These are phyloP conservation scores for Carabus problematicus DNA, from an alignment of 2,888 invertebrate species.

Conservation along the genomic window DNA sequence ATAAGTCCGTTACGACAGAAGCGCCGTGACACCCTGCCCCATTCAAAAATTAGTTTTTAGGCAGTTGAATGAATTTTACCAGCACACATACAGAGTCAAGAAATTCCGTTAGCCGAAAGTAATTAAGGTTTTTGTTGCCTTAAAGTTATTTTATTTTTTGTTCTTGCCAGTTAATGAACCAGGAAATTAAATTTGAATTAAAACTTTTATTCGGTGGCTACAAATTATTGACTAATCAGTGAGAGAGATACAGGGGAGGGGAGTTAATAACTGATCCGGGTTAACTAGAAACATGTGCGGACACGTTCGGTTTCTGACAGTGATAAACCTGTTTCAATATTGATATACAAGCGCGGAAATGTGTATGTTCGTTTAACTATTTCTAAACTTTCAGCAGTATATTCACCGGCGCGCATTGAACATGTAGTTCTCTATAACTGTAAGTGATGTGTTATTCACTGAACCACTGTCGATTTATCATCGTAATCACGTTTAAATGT, in stretches of 20 bases:
- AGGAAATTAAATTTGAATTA: conserved; percentile 26
- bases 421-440: too few species aligned
- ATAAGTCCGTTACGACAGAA: background rate
- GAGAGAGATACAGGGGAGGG: background rate
- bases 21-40: background rate
- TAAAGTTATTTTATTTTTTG: conserved; percentile 10
- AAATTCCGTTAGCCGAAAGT: conserved; percentile 17
- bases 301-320: too few species aligned
- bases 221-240: conserved; percentile 16
- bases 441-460: too few species aligned
- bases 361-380: too few species aligned
- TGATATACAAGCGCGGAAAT: too few species aligned
- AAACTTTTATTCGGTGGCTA: background rate
- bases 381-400: too few species aligned
- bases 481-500: too few species aligned
- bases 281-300: too few species aligned
- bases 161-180: conserved; percentile 24
- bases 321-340: too few species aligned
- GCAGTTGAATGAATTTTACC: conserved; percentile 21
- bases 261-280: too few species aligned
- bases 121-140: conserved; percentile 29
- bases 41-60: conserved; percentile 20
- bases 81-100: background rate
- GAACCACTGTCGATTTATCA: too few species aligned
- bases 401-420: too few species aligned